Percentiles rank a stretch among this genome's conserved stretches.
These are phyloP conservation scores for Ceratina calcarata DNA, from an alignment of 1,140 invertebrate genomes.

Conservation along the genomic window DNA sequence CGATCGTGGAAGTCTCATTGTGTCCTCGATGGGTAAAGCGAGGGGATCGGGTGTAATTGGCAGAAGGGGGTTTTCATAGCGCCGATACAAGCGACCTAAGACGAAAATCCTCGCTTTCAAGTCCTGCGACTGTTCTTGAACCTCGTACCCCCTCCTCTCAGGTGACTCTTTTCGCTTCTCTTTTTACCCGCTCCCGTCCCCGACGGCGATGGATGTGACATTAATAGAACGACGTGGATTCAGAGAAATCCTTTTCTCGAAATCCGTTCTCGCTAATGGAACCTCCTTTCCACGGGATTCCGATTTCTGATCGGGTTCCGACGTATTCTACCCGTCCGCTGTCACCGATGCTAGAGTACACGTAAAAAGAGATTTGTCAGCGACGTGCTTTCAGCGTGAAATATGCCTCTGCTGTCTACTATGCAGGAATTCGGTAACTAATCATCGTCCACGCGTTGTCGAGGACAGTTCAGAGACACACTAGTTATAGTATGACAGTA, in stretches of 20 bases:
- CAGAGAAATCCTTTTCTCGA: conserved; percentile 59
- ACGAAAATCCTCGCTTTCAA: conserved; percentile 50
- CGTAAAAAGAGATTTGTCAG: conserved; percentile 27
- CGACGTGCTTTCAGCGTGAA: neutral
- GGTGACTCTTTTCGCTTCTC: neutral
- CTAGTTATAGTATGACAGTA: no score
- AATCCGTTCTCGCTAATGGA: conserved; percentile 61
- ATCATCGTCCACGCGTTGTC: no score
- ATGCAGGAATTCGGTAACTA: no score
- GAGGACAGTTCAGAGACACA: no score
- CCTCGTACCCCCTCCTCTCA: neutral
- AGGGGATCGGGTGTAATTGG: conserved; percentile 27
- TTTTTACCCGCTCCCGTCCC: conserved; percentile 11
- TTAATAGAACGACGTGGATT: conserved; percentile 63
- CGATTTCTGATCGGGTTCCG: conserved; percentile 62
- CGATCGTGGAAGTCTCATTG: conserved; percentile 1
- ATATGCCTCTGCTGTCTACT: neutral
- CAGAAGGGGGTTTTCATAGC: conserved; percentile 3
- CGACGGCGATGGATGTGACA: conserved; percentile 59
- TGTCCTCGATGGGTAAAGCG: neutral
- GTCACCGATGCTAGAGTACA: conserved; percentile 24
- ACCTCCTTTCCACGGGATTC: conserved; percentile 48
- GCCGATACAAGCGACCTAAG: conserved; percentile 49
- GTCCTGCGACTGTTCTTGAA: neutral
- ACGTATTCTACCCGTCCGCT: conserved; percentile 27